These are phyloP conservation scores for Conus betulinus DNA, from an alignment of 1,140 invertebrate genomes.

Conservation along the genomic window DNA sequence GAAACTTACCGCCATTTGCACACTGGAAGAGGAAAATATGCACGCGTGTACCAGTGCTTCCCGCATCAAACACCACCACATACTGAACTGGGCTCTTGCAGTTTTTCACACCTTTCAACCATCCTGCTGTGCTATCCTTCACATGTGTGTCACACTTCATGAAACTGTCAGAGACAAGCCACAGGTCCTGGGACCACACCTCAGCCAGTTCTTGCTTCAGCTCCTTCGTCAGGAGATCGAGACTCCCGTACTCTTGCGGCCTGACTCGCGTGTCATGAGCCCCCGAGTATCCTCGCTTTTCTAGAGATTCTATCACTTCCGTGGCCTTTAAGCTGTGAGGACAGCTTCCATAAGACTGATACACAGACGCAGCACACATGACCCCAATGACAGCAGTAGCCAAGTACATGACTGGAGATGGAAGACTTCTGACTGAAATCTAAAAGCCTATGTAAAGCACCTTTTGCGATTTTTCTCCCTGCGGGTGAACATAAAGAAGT, in stretches of 20 bases:
- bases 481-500: no score
- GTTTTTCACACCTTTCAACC: not conserved
- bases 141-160: no score
- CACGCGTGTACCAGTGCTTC: constrained; percentile 94
- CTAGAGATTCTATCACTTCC: not conserved
- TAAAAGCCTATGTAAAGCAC: no score
- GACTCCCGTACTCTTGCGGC: not conserved
- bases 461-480: no score
- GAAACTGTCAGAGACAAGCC: not conserved
- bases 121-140: not conserved
- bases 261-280: not conserved
- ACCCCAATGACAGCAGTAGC: not conserved
- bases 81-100: constrained; percentile 77
- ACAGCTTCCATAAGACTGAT: not conserved
- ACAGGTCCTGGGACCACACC: not conserved
- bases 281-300: not conserved
- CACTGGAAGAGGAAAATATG: constrained; percentile 89
- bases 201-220: not conserved
- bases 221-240: not conserved
- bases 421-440: not conserved
- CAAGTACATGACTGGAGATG: not conserved
- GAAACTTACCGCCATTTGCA: constrained; percentile 72
- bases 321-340: not conserved
- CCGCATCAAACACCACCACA: constrained; percentile 96
- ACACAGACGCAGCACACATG: not conserved